These are phyloP conservation scores for Epistrophe eligans DNA, from an alignment of 2,888 invertebrate genomes.

Conservation along the genomic window DNA sequence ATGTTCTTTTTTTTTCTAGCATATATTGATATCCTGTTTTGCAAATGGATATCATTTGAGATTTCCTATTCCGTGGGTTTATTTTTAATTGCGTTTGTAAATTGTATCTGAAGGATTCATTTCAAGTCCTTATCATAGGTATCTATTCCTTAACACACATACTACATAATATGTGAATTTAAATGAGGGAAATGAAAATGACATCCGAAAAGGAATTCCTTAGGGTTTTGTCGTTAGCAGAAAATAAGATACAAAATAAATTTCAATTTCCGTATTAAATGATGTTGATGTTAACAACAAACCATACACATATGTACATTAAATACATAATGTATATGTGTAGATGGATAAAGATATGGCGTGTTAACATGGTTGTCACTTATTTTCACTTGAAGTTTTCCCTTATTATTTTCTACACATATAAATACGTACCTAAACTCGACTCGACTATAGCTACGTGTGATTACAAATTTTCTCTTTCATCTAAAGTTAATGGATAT, in stretches of 20 bases:
- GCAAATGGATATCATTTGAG: not conserved
- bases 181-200: constrained; percentile 29
- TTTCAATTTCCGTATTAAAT: constrained; percentile 60
- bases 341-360: not conserved
- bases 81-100: constrained; percentile 56
- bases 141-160: not conserved
- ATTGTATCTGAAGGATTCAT: constrained; percentile 34
- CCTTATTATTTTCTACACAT: not conserved
- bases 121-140: not conserved
- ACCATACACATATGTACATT: not conserved
- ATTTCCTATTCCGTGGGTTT: not conserved
- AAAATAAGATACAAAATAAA: constrained; percentile 38
- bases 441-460: not conserved
- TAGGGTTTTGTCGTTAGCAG: constrained; percentile 32
- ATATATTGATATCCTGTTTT: not conserved
- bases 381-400: constrained; percentile 30
- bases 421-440: not conserved
- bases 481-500: not conserved
- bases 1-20: not conserved
- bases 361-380: constrained; percentile 42
- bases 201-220: constrained; percentile 41
- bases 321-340: too few relatives aligned
- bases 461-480: constrained; percentile 22
- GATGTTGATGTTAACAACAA: constrained; percentile 38
- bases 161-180: not conserved